Evolutionary conservation across 1,140 invertebrate genomes (phyloP).

Genomic region (Trichonephila clavipes): DNA sequence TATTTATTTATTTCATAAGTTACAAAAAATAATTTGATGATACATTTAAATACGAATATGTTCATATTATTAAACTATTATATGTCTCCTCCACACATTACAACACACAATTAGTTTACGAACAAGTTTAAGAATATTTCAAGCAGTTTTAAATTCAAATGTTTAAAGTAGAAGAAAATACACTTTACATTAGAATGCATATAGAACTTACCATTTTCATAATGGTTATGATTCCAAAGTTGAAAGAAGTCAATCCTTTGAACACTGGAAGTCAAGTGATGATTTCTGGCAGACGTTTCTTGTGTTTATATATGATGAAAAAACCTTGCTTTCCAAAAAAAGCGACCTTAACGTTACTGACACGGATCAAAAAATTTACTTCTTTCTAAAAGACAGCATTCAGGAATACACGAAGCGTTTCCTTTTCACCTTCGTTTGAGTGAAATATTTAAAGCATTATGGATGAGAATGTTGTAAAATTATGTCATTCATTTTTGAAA

Average conservation of each 20-base stretch:
- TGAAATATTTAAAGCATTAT: neutral
- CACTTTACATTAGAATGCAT: neutral
- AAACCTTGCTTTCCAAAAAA: neutral
- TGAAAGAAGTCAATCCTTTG: neutral
- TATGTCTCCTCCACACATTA: too few species aligned
- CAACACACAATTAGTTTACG: too few species aligned
- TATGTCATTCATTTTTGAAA: neutral
- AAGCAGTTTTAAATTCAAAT: too few species aligned
- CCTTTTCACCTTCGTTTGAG: neutral
- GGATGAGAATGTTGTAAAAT: neutral
- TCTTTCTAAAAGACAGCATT: neutral
- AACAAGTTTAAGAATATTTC: too few species aligned
- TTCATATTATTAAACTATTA: too few species aligned
- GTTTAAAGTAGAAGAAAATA: too few species aligned
- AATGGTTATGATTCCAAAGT: neutral
- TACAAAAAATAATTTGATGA: too few species aligned
- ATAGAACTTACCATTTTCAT: neutral
- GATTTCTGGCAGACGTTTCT: neutral
- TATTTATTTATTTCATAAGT: too few species aligned
- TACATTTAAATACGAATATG: too few species aligned
- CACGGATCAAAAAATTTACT: conserved; percentile 5
- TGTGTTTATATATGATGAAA: neutral
- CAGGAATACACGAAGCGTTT: neutral
- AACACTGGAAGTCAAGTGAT: neutral
- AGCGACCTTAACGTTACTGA: neutral